Evolutionary conservation across 2,797 vertebrate species (phyloP).

Genomic region (Alectoris magna): DNA sequence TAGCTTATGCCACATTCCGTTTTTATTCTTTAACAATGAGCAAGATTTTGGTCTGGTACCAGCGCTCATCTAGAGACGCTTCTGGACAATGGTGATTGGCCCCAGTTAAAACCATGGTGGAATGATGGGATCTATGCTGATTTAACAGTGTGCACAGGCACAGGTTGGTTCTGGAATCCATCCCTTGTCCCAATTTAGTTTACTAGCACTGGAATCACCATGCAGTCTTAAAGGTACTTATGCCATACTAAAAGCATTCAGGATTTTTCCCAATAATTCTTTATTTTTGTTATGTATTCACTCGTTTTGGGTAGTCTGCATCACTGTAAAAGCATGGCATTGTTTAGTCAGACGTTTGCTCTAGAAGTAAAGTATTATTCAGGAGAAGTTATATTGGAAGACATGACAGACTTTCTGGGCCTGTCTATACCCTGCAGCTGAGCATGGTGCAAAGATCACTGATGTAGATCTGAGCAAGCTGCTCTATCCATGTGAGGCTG

Average conservation of each 20-base stretch:
- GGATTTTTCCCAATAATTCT: not conserved
- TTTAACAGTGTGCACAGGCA: not conserved
- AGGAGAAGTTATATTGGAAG: not conserved
- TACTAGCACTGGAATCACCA: rapidly evolving
- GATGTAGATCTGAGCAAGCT: conserved; percentile 15
- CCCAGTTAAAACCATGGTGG: not conserved
- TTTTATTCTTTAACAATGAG: not conserved
- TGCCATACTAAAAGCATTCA: not conserved
- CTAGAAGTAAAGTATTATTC: not conserved
- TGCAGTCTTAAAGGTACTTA: not conserved
- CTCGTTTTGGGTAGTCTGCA: not conserved
- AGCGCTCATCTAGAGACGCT: not conserved
- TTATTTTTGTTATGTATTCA: not conserved
- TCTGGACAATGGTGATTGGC: not conserved
- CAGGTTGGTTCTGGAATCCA: not conserved
- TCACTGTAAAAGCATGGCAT: not conserved
- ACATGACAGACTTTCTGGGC: not conserved
- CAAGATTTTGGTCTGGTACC: not conserved
- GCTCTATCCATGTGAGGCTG: not conserved
- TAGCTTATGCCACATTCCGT: not conserved
- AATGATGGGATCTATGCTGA: not conserved
- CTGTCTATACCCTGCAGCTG: not conserved
- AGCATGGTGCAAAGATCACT: not conserved
- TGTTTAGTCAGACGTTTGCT: not conserved
- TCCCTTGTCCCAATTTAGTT: not conserved